Evolutionary conservation across 2,113 vertebrate genomes (phyloP).

Genomic region (Puntigrus tetrazona): DNA sequence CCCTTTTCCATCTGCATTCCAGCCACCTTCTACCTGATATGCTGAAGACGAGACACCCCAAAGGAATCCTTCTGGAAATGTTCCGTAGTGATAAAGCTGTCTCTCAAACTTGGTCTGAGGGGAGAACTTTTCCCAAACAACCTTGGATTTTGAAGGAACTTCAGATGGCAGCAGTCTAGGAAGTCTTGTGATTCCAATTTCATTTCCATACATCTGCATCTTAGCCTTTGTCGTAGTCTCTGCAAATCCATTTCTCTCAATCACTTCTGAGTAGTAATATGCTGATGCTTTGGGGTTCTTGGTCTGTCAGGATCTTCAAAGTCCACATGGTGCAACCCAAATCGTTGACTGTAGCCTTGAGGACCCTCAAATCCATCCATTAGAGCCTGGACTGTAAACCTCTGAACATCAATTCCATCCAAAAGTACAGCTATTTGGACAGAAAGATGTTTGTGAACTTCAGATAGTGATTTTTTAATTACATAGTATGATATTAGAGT

Average conservation of each 20-base stretch:
- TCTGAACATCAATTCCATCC: conserved; percentile 76
- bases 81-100: conserved; percentile 83
- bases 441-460: neutral
- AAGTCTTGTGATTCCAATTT: neutral
- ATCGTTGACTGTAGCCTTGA: conserved; percentile 82
- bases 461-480: neutral
- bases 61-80: conserved; percentile 79
- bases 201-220: neutral
- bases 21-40: conserved; percentile 92
- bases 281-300: conserved; percentile 87
- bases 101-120: conserved; percentile 80
- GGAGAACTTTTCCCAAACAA: conserved; percentile 89
- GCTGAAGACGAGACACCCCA: conserved; percentile 92
- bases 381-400: conserved; percentile 84
- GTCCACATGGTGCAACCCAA: conserved; percentile 84
- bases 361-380: conserved; percentile 90
- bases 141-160: conserved; percentile 84
- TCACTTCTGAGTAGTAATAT: conserved; percentile 81
- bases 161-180: conserved; percentile 75
- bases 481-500: neutral
- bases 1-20: conserved; percentile 90
- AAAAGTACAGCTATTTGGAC: conserved; percentile 74
- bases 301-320: conserved; percentile 80
- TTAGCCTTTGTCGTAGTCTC: neutral
- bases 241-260: conserved; percentile 84